Conservation (phyloP, 2,113 vertebrate genomes). For the Gymnogyps californianus region DNA sequence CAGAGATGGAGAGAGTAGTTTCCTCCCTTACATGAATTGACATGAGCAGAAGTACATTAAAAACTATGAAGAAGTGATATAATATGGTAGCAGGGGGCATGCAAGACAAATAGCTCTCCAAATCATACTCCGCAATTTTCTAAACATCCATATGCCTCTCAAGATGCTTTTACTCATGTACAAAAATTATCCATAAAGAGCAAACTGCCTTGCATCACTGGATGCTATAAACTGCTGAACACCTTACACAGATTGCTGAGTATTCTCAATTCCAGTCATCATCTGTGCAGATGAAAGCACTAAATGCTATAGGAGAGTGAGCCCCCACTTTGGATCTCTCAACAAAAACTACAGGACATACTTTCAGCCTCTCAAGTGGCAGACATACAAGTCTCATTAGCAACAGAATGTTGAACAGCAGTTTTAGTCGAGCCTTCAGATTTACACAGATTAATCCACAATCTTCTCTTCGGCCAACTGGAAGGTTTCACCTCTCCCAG, state of each 20-base stretch:
- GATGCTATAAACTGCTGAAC: background rate
- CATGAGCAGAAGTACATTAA: background rate
- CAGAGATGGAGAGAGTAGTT: background rate
- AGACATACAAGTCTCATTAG: conserved; percentile 54
- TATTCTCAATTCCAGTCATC: background rate
- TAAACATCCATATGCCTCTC: conserved; percentile 33
- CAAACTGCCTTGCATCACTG: background rate
- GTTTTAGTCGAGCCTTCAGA: conserved; percentile 24
- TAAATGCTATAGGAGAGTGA: background rate
- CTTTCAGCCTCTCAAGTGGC: conserved; percentile 26
- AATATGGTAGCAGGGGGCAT: background rate
- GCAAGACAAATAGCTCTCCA: conserved; percentile 27
- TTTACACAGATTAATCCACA: conserved; percentile 53
- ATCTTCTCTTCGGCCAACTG: conserved; percentile 35
- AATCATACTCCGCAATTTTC: conserved; percentile 10
- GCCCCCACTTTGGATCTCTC: background rate
- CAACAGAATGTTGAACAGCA: conserved; percentile 61
- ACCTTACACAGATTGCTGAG: background rate
- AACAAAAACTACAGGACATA: background rate
- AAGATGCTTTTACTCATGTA: conserved; percentile 32
- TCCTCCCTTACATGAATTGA: background rate
- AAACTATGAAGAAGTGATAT: background rate
- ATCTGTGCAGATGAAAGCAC: background rate
- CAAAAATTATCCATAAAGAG: background rate
- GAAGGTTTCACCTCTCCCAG: conserved; percentile 61